phyloP scores from a whole-genome alignment of 1,140 invertebrate genomes.

The Diachasma alloeum region DNA sequence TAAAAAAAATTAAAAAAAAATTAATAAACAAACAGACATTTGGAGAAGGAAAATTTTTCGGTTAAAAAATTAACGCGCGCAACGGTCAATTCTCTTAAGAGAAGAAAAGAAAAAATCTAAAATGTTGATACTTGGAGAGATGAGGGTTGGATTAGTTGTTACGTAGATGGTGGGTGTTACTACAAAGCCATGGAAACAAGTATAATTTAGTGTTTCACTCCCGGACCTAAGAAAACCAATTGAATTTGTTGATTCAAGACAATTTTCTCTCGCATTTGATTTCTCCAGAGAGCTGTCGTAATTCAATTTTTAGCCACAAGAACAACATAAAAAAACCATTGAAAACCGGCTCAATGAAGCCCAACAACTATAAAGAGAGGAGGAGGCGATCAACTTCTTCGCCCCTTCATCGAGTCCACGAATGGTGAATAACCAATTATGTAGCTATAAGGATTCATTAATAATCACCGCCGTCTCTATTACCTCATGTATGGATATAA shows the following conservation, averaged over 20 bases:
- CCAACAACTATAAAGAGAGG: background rate
- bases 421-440: background rate
- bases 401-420: background rate
- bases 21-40: background rate
- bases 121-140: background rate
- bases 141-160: background rate
- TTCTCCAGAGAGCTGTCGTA: no score
- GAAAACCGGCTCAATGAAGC: background rate
- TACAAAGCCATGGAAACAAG: background rate
- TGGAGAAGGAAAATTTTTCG: background rate
- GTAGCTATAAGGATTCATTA: background rate
- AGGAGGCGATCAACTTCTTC: background rate
- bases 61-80: background rate
- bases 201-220: background rate
- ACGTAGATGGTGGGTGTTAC: background rate
- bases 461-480: slow-evolving; percentile 8
- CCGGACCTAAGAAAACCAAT: background rate
- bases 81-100: background rate
- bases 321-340: background rate
- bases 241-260: background rate
- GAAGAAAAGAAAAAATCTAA: background rate
- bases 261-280: no score
- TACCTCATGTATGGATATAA: slow-evolving; percentile 5
- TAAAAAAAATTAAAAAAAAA: background rate
- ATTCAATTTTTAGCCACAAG: no score